Conservation (phyloP, 2,797 vertebrate species). For the Gallinago nigripennis region DNA sequence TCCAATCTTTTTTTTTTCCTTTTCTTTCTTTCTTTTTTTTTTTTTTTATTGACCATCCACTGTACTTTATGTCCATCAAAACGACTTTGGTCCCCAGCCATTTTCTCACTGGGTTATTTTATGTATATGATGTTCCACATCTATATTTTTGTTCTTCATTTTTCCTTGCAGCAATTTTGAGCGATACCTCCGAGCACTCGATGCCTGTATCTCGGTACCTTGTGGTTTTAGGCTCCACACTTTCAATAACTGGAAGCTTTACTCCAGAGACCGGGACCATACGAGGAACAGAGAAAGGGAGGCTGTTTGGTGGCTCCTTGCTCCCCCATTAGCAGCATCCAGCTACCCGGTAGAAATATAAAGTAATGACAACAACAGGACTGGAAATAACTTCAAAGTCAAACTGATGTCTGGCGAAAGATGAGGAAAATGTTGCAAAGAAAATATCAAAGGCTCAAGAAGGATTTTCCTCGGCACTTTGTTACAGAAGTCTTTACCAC, state of each 20-base stretch:
- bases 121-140: not conserved
- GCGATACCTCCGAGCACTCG: not conserved
- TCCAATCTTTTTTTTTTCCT: no score
- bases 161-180: not conserved
- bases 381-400: not conserved
- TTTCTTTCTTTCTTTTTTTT: no score
- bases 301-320: not conserved
- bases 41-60: not conserved
- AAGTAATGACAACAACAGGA: not conserved
- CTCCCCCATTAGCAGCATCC: not conserved
- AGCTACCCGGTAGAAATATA: not conserved
- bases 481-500: not conserved
- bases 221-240: not conserved
- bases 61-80: not conserved
- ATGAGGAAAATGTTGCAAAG: not conserved
- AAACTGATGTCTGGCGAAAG: not conserved
- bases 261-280: not conserved
- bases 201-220: not conserved
- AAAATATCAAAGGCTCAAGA: not conserved
- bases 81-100: not conserved
- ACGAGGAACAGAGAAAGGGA: not conserved
- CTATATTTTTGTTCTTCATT: not conserved
- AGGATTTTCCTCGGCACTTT: not conserved
- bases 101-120: not conserved
- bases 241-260: conserved; percentile 15